These are phyloP conservation scores for Synanceia verrucosa DNA, from an alignment of 2,797 vertebrate genomes.

Conservation along the genomic window DNA sequence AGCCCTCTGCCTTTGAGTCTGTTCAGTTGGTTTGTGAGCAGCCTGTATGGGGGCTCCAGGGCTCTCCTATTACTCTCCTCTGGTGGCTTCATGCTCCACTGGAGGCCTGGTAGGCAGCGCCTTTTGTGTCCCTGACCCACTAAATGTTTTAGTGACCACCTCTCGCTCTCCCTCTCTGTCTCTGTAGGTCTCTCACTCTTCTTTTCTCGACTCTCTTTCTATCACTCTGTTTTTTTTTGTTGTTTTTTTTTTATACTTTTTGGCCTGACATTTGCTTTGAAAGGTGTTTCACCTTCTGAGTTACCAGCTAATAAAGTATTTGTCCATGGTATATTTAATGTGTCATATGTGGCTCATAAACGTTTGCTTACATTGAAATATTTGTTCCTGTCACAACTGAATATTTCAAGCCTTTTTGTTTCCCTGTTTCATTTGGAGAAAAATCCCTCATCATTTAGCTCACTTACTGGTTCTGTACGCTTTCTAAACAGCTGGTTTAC, in stretches of 20 bases:
- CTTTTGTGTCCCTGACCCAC: constrained; percentile 84
- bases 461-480: constrained; percentile 4
- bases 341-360: not conserved
- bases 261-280: constrained; percentile 1
- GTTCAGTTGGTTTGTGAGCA: constrained; percentile 62
- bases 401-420: no score
- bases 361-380: not conserved
- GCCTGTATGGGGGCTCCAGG: constrained; percentile 71
- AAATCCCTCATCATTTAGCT: not conserved
- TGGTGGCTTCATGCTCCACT: constrained; percentile 82
- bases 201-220: constrained; percentile 12
- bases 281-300: constrained; percentile 8
- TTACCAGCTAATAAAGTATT: not conserved
- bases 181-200: constrained; percentile 51
- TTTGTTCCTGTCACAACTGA: not conserved
- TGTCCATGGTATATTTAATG: not conserved
- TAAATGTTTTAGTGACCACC: constrained; percentile 79
- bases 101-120: constrained; percentile 80
- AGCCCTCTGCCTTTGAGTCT: constrained; percentile 57
- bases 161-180: constrained; percentile 53
- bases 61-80: constrained; percentile 81
- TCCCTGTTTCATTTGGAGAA: constrained; percentile 16
- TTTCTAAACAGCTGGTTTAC: constrained; percentile 70
- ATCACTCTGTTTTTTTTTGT: not conserved
- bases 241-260: constrained; percentile 1